Percentiles rank a stretch among this genome's conserved stretches.
Evolutionary conservation across 1,140 invertebrate genomes (phyloP).

Genomic region (Brachionus paranguensis): DNA sequence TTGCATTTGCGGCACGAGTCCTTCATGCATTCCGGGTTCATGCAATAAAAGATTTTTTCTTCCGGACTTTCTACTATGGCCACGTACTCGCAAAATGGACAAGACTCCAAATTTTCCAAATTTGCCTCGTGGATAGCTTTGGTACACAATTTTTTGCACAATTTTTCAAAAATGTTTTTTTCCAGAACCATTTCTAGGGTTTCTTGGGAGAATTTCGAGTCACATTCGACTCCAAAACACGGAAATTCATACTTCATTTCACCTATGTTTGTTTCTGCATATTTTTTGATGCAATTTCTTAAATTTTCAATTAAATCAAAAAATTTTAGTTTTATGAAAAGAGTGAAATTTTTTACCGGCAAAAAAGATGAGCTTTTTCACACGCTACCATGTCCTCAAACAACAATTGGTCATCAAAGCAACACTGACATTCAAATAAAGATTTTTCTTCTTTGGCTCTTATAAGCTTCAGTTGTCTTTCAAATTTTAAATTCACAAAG

Average conservation of each 20-base stretch:
- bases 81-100: not conserved
- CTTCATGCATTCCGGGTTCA: constrained; percentile 64
- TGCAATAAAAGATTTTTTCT: constrained; percentile 63
- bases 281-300: constrained; percentile 56
- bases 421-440: constrained; percentile 59
- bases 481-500: constrained; percentile 45
- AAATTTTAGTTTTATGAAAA: not conserved
- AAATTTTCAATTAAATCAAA: not conserved
- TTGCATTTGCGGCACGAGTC: constrained; percentile 64
- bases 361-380: constrained; percentile 61
- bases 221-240: constrained; percentile 55
- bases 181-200: constrained; percentile 53
- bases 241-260: constrained; percentile 57
- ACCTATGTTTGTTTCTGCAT: constrained; percentile 58
- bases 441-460: constrained; percentile 51
- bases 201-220: constrained; percentile 44
- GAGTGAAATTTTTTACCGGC: constrained; percentile 48
- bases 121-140: constrained; percentile 62
- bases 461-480: constrained; percentile 42
- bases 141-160: constrained; percentile 59
- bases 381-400: constrained; percentile 61
- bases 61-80: constrained; percentile 48
- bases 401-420: constrained; percentile 61
- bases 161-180: constrained; percentile 59
- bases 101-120: constrained; percentile 57